A percentile compares a stretch with the other conserved stretches of the same genome.
phyloP scores from a whole-genome alignment of 2,797 vertebrate genomes.

The Ctenosaura bakeri region DNA sequence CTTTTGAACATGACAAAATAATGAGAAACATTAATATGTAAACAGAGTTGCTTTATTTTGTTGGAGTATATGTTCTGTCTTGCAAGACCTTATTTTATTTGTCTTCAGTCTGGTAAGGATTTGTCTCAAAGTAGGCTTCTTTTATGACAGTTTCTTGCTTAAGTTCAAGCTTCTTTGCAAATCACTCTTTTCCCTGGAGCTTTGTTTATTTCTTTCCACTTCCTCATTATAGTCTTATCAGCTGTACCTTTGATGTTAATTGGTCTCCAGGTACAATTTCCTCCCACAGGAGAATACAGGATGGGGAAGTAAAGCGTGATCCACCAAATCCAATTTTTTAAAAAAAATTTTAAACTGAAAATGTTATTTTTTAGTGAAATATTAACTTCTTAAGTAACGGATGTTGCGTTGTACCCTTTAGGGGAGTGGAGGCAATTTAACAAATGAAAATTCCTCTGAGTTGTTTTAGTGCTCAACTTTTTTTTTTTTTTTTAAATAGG shows the following conservation, averaged over 20 bases:
- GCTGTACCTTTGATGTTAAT: conserved; percentile 31
- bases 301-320: not conserved
- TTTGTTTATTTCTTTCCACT: conserved; percentile 34
- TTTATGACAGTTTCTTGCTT: conserved; percentile 1
- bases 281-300: conserved; percentile 15
- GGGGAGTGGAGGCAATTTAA: no score
- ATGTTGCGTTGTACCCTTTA: no score
- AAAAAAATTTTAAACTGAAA: no score
- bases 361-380: no score
- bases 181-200: not conserved
- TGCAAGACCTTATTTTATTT: conserved; percentile 22
- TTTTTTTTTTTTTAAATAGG: no score
- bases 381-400: no score
- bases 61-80: conserved; percentile 1
- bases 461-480: no score
- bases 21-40: conserved; percentile 22
- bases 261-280: conserved; percentile 30
- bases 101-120: conserved; percentile 15
- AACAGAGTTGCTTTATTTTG: not conserved
- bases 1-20: conserved; percentile 53
- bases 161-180: conserved; percentile 28
- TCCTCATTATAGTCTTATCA: conserved; percentile 42
- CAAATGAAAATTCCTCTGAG: no score
- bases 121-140: not conserved
- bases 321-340: no score